These are phyloP conservation scores for Aplysina aerophoba DNA, from an alignment of 37 sponge, comb jelly and placozoan species.

Conservation along the genomic window DNA sequence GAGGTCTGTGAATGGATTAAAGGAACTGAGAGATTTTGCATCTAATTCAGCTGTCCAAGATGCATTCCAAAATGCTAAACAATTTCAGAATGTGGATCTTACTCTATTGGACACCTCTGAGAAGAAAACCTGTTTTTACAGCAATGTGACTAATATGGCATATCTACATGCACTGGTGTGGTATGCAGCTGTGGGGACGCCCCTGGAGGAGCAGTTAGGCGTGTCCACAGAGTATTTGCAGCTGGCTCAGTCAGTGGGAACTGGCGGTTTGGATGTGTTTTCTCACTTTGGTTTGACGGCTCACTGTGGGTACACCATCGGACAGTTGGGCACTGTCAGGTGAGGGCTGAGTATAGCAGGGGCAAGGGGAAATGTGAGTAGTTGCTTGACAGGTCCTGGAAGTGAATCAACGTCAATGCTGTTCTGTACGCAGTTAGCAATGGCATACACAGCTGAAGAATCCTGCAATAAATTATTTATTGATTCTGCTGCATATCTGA, in stretches of 20 bases:
- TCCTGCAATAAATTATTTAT: no score
- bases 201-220: neutral
- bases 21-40: neutral
- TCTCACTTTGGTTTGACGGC: slow-evolving; percentile 21
- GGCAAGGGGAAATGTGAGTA: no score
- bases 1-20: neutral
- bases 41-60: neutral
- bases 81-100: neutral
- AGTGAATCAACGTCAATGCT: no score
- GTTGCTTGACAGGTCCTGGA: no score
- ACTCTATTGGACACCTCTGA: slow-evolving; percentile 35
- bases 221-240: neutral
- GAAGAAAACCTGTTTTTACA: slow-evolving; percentile 66
- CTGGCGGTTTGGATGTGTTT: neutral
- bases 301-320: slow-evolving; percentile 65
- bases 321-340: slow-evolving; percentile 81
- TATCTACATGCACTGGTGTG: slow-evolving; percentile 66
- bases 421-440: no score
- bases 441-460: no score
- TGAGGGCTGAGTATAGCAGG: neutral
- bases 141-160: slow-evolving; percentile 77
- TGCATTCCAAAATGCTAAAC: neutral
- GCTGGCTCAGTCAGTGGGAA: neutral
- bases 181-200: neutral
- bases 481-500: no score